Evolutionary conservation across 2,113 vertebrate genomes (phyloP).

Genomic region (Neodontobutis hainanensis): DNA sequence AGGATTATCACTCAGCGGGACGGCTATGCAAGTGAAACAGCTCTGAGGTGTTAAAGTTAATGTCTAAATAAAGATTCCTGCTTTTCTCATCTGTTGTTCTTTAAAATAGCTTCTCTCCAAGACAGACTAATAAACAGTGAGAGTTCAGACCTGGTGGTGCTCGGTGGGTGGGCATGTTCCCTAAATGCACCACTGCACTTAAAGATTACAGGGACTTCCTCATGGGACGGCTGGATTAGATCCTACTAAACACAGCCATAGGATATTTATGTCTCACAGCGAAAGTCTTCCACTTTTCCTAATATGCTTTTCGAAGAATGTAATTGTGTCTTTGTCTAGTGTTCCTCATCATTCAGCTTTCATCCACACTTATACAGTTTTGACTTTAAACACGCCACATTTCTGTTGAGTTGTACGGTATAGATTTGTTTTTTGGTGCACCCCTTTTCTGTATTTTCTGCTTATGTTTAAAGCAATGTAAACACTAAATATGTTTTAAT

Average conservation of each 20-base stretch:
- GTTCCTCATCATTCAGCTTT: too few species aligned
- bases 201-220: conserved; percentile 63
- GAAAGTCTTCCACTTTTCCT: conserved; percentile 20
- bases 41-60: neutral
- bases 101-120: conserved; percentile 18
- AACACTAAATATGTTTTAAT: too few species aligned
- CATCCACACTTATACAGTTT: too few species aligned
- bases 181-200: conserved; percentile 52
- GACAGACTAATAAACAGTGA: conserved; percentile 39
- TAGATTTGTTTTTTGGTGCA: too few species aligned
- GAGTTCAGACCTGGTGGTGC: conserved; percentile 22
- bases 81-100: too few species aligned
- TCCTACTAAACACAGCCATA: conserved; percentile 32
- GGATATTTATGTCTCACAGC: conserved; percentile 16
- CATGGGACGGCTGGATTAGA: conserved; percentile 31
- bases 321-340: too few species aligned
- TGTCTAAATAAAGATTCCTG: too few species aligned
- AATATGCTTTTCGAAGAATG: neutral
- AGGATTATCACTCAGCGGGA: conserved; percentile 25
- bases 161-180: conserved; percentile 63
- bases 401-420: too few species aligned
- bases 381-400: too few species aligned
- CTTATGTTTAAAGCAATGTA: too few species aligned
- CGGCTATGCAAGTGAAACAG: conserved; percentile 10
- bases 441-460: too few species aligned